Base-by-base conservation (phyloP, 2,113 vertebrate genomes). In the Perognathus longimembris region DNA sequence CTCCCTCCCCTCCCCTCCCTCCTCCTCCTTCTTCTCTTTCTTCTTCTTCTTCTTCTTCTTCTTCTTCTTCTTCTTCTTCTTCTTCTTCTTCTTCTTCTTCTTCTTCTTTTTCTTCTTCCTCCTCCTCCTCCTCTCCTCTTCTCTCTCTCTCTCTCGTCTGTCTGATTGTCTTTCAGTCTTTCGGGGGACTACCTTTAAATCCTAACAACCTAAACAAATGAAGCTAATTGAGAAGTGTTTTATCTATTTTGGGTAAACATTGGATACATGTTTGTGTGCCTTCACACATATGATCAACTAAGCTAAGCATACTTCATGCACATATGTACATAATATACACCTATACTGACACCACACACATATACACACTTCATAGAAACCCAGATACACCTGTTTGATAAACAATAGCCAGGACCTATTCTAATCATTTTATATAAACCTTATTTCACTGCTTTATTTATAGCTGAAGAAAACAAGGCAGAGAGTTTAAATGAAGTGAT, bases 131-230 rank as follows among this genome's bases (percentile, higher is more conserved):
- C 50, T 63, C 57, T 73, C 34, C 3, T 7, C 20, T 84, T 38
- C 28, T 12, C 82, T 90, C 6, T 15, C 15, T 88, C 57, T 54
- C 28, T 78, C n/a, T n/a, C n/a, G n/a, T n/a, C n/a, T n/a, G n/a
- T n/a, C n/a, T n/a, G n/a, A n/a, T n/a, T n/a, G n/a, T n/a, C n/a
- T n/a, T n/a, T n/a, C n/a, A n/a, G n/a, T n/a, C n/a, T n/a, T n/a
- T n/a, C n/a, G n/a, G n/a, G n/a, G 42, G 4, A 6, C 61, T 38
- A 34, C 18, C 34, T 10, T 73, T 20, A 22, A 76, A 78, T 79
- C 81, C n/a, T 67, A 90, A 85, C 66, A 91, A 77, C 5, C 36
- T 74, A 7, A 82, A 88, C 45, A 15, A 85, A 86, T 40, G 36
- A 92, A 73, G 8, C 9, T 30, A 57, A 69, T 63, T 3, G 71